Evolutionary conservation across 2,797 vertebrate genomes (phyloP).

Genomic region (Acipenser ruthenus): DNA sequence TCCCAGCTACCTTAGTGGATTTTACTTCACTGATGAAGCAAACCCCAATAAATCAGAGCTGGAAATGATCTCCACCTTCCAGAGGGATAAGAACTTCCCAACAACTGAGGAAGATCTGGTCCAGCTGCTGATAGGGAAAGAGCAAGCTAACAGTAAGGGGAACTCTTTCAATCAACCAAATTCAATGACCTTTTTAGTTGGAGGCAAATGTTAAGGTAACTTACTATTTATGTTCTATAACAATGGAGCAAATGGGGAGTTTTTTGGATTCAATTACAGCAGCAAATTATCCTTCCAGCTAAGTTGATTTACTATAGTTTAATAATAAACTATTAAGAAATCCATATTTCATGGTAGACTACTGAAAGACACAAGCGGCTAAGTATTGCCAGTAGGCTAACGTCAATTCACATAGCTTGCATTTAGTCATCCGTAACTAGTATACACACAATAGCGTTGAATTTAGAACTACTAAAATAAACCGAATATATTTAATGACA

Average conservation of each 20-base stretch:
- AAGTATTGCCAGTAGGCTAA: too few relatives aligned
- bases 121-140: constrained; percentile 44
- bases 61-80: constrained; percentile 43
- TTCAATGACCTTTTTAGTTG: not conserved
- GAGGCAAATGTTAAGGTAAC: not conserved
- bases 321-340: too few relatives aligned
- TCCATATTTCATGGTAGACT: too few relatives aligned
- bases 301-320: constrained; percentile 30
- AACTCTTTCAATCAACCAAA: too few relatives aligned
- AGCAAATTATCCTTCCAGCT: constrained; percentile 33
- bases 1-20: constrained; percentile 31
- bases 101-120: constrained; percentile 47
- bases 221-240: constrained; percentile 35
- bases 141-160: constrained; percentile 12
- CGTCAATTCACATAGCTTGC: too few relatives aligned
- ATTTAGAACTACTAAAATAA: not conserved
- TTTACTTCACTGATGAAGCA: constrained; percentile 35
- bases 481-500: constrained; percentile 33
- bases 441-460: too few relatives aligned
- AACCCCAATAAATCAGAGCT: constrained; percentile 52
- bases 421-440: too few relatives aligned
- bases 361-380: too few relatives aligned
- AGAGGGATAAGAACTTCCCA: constrained; percentile 47
- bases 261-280: constrained; percentile 33
- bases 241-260: constrained; percentile 39